Evolutionary conservation across 2,888 invertebrate genomes (phyloP).

Genomic region (Petrophora chlorosata): DNA sequence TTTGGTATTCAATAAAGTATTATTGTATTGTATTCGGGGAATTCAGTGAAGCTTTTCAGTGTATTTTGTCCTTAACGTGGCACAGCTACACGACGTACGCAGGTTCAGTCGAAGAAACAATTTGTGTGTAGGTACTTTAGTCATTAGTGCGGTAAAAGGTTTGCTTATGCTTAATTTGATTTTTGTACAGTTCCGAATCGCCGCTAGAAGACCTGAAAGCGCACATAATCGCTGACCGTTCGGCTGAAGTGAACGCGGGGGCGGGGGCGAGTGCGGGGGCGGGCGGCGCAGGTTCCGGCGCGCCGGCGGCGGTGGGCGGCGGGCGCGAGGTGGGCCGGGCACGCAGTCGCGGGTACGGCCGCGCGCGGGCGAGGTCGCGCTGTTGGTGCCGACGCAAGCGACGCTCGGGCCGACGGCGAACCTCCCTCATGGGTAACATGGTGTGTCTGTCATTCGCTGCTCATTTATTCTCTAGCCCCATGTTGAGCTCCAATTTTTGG

Average conservation of each 20-base stretch:
- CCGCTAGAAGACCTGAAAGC: conserved; percentile 67
- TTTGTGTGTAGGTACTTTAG: too few species aligned
- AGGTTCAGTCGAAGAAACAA: too few species aligned
- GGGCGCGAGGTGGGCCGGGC: conserved; percentile 61
- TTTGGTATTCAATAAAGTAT: too few species aligned
- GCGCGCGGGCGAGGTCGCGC: conserved; percentile 64
- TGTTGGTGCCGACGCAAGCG: conserved; percentile 77
- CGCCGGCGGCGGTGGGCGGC: conserved; percentile 43
- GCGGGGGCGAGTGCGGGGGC: conserved; percentile 54
- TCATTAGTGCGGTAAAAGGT: too few species aligned
- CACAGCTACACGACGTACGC: too few species aligned
- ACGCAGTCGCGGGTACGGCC: conserved; percentile 71
- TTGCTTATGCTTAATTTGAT: neutral
- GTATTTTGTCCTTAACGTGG: too few species aligned
- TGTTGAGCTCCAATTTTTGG: neutral
- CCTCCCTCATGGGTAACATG: conserved; percentile 80
- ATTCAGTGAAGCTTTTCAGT: too few species aligned
- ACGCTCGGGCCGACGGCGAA: conserved; percentile 72
- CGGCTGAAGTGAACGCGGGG: conserved; percentile 52
- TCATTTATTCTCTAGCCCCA: conserved; percentile 52
- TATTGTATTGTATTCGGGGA: too few species aligned
- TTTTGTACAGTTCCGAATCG: conserved; percentile 61
- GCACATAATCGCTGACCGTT: conserved; percentile 75
- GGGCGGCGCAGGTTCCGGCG: conserved; percentile 66
- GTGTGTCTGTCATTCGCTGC: conserved; percentile 74